Evolutionary conservation across 2,113 vertebrate genomes (phyloP).

Genomic region (Archocentrus centrarchus): DNA sequence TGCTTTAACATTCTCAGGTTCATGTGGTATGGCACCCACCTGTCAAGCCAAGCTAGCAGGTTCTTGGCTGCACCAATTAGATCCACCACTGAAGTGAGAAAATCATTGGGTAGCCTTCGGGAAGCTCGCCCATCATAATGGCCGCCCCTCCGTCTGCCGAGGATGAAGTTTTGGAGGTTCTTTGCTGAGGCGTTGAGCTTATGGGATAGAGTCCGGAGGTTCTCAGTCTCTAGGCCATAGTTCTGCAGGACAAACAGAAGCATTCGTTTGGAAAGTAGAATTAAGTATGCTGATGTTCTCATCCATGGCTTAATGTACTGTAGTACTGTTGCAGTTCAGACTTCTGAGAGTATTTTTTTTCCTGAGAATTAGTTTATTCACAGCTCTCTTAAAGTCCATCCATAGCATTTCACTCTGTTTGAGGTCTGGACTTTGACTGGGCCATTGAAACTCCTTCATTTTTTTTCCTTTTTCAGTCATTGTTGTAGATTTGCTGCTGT

Average conservation of each 20-base stretch:
- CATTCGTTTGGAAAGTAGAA: not conserved
- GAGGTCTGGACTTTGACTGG: not conserved
- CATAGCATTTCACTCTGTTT: not conserved
- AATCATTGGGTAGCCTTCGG: constrained; percentile 88
- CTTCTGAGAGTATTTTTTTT: not conserved
- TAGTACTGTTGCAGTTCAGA: not conserved
- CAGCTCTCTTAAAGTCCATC: not conserved
- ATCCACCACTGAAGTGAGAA: constrained; percentile 91
- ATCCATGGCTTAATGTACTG: not conserved
- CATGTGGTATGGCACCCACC: constrained; percentile 73
- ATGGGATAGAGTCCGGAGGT: constrained; percentile 90
- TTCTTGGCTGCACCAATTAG: constrained; percentile 92
- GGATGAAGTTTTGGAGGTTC: constrained; percentile 93
- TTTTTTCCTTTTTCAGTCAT: not conserved
- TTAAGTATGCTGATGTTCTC: not conserved
- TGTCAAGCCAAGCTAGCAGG: constrained; percentile 93
- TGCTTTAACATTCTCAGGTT: not conserved
- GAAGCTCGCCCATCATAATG: constrained; percentile 89
- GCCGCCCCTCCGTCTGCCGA: constrained; percentile 88
- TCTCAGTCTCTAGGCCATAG: constrained; percentile 91
- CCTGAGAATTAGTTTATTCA: not conserved
- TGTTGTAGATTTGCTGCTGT: not conserved
- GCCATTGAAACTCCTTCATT: not conserved
- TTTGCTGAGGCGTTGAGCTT: constrained; percentile 92
- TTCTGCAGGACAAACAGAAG: constrained; percentile 80